A percentile compares a stretch with the other conserved stretches of the same genome.
These are phyloP conservation scores for Hirudinaria manillensis DNA, from an alignment of 2,888 invertebrate genomes.

Conservation along the genomic window DNA sequence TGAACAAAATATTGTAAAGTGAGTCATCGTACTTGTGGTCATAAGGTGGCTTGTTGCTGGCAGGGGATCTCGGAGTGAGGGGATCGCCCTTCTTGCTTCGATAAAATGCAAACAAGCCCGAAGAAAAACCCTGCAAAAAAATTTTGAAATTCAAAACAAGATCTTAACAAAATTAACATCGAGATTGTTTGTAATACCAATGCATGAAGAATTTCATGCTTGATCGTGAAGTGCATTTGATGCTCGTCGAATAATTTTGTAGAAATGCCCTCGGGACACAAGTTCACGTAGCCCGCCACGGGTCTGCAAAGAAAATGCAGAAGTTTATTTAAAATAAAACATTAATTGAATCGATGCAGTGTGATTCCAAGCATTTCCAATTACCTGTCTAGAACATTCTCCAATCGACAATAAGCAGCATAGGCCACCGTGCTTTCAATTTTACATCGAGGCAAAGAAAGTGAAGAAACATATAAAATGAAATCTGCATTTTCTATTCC, in stretches of 20 bases:
- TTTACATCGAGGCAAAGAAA: slow-evolving; percentile 84
- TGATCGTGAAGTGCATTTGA: slow-evolving; percentile 80
- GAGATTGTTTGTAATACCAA: slow-evolving; percentile 56
- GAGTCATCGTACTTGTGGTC: slow-evolving; percentile 42
- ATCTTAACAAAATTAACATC: background rate
- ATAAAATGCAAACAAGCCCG: slow-evolving; percentile 91
- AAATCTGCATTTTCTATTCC: slow-evolving; percentile 77
- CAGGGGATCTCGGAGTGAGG: slow-evolving; percentile 47
- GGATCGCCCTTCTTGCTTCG: slow-evolving; percentile 84
- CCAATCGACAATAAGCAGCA: slow-evolving; percentile 97
- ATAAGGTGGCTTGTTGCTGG: slow-evolving; percentile 76
- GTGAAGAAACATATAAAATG: slow-evolving; percentile 89
- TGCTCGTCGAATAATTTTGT: slow-evolving; percentile 74
- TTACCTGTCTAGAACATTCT: slow-evolving; percentile 78
- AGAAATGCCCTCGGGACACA: slow-evolving; percentile 88
- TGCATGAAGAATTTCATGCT: slow-evolving; percentile 96
- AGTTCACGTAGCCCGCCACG: slow-evolving; percentile 95
- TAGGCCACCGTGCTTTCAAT: slow-evolving; percentile 88
- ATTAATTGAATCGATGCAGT: background rate
- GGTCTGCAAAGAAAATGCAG: slow-evolving; percentile 64
- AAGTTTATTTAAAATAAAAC: background rate
- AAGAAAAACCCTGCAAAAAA: slow-evolving; percentile 72
- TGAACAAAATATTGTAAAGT: background rate
- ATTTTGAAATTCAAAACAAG: background rate
- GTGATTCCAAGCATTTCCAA: too few relatives aligned